phyloP scores from a whole-genome alignment of 2,113 vertebrate species.

The Myocastor coypus region DNA sequence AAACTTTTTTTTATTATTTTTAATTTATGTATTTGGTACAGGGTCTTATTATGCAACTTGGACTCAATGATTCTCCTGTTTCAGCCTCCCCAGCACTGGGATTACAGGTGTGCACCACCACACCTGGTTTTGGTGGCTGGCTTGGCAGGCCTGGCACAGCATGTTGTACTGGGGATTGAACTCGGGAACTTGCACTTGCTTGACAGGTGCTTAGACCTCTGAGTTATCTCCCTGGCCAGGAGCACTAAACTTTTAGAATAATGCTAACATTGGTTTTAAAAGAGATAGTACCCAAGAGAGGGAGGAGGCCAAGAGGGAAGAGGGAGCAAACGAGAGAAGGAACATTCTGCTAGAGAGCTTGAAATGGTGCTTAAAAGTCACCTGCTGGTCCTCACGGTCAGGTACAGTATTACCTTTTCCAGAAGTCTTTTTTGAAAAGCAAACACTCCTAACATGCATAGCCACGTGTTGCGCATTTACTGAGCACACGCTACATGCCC shows the following conservation, averaged over 20 bases:
- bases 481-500: not conserved
- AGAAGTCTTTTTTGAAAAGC: conserved; percentile 7
- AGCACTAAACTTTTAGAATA: conserved; percentile 16
- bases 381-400: not conserved
- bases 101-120: too few species aligned
- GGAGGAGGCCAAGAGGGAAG: not conserved
- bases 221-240: not conserved
- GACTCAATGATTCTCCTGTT: too few species aligned
- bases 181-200: too few species aligned
- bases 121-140: too few species aligned
- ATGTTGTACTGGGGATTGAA: too few species aligned
- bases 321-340: not conserved
- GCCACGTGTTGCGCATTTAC: not conserved
- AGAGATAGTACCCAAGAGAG: not conserved
- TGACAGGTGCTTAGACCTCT: too few species aligned
- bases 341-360: not conserved
- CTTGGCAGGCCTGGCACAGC: too few species aligned
- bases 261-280: conserved; percentile 25
- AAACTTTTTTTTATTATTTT: not conserved
- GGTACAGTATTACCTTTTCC: not conserved
- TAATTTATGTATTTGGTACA: too few species aligned
- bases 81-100: too few species aligned
- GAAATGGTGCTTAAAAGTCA: not conserved
- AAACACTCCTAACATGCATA: not conserved
- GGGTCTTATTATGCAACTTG: too few species aligned